phyloP scores from a whole-genome alignment of 1,140 invertebrate genomes.

The Ganaspis sp. region DNA sequence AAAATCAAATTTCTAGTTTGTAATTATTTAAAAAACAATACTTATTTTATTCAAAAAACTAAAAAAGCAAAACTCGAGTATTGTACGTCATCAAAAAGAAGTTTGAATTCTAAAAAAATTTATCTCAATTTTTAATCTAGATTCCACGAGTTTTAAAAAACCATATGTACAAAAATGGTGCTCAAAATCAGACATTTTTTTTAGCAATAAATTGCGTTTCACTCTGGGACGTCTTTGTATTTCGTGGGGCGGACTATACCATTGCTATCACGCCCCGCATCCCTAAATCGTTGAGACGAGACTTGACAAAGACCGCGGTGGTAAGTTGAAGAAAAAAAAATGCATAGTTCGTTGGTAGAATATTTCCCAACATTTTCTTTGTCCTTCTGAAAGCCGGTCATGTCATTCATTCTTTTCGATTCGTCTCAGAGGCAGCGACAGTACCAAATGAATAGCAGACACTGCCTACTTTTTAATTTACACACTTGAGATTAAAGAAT shows the following conservation, averaged over 20 bases:
- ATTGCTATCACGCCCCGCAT: slow-evolving; percentile 23
- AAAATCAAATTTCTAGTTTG: no score
- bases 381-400: slow-evolving; percentile 2
- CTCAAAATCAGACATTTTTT: slow-evolving; percentile 11
- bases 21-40: no score
- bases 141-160: neutral
- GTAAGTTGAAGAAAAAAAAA: neutral
- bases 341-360: neutral
- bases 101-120: neutral
- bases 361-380: slow-evolving; percentile 27
- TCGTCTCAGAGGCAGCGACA: neutral
- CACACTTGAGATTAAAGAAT: neutral
- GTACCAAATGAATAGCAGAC: neutral
- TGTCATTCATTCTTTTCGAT: slow-evolving; percentile 2
- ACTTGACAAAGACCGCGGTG: neutral
- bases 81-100: neutral
- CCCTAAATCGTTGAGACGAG: slow-evolving; percentile 7
- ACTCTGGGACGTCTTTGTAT: slow-evolving; percentile 11
- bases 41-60: no score
- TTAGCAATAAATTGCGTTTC: slow-evolving; percentile 5
- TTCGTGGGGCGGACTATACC: slow-evolving; percentile 2
- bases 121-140: neutral
- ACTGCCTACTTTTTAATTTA: slow-evolving; percentile 22
- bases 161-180: slow-evolving; percentile 14
- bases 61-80: no score